Evolutionary conservation across 2,113 vertebrate species (phyloP).

Genomic region (Clupea harengus): DNA sequence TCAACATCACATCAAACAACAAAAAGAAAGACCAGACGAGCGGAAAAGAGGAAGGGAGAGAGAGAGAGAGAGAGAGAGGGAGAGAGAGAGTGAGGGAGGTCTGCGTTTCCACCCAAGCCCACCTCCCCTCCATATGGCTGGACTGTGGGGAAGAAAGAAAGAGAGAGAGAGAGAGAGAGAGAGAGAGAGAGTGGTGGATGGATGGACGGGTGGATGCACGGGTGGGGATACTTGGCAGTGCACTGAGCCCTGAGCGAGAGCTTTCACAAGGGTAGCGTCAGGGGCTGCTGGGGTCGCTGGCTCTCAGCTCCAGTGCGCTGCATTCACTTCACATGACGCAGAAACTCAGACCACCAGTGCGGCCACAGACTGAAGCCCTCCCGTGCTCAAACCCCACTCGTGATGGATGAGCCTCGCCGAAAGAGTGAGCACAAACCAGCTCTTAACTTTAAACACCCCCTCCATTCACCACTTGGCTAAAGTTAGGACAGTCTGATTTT

Average conservation of each 20-base stretch:
- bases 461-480: not conserved
- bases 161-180: not conserved
- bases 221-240: slow-evolving; percentile 10
- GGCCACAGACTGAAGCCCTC: not conserved
- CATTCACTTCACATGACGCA: not conserved
- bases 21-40: not conserved
- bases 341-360: not conserved
- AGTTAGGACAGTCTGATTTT: not conserved
- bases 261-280: not conserved
- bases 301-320: not conserved
- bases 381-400: not conserved
- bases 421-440: not conserved
- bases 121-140: not conserved
- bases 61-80: slow-evolving; percentile 16
- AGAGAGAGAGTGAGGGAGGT: slow-evolving; percentile 30
- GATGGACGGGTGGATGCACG: not conserved
- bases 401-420: not conserved
- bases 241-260: not conserved
- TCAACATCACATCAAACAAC: slow-evolving; percentile 49
- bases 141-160: slow-evolving; percentile 19
- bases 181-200: not conserved
- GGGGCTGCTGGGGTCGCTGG: not conserved
- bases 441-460: slow-evolving; percentile 9
- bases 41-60: not conserved
- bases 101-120: not conserved